Evolutionary conservation across 2,113 vertebrate genomes (phyloP).

Genomic region (human): GRCh38 chr2:175568501-175569000

Average conservation of each 20-base stretch:
- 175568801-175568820: conserved; percentile 60
- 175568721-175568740: conserved; percentile 54
- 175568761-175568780: conserved; percentile 67
- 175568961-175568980: conserved; percentile 30
- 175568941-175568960: background rate
- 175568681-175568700: conserved; percentile 69
- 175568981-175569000: conserved; percentile 35
- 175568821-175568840: conserved; percentile 63
- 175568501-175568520: background rate
- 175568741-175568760: conserved; percentile 71
- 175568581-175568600: conserved; percentile 75
- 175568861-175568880: conserved; percentile 28
- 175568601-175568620: conserved; percentile 79
- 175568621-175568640: conserved; percentile 61
- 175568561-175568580: conserved; percentile 67
- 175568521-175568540: background rate
- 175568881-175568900: conserved; percentile 32
- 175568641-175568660: conserved; percentile 60
- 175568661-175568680: conserved; percentile 75
- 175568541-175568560: conserved; percentile 51
- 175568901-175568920: background rate
- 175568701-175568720: conserved; percentile 39
- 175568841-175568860: conserved; percentile 21
- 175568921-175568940: background rate
- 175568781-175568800: conserved; percentile 72